phyloP scores from a whole-genome alignment of 2,113 vertebrate species.

The Fulica atra region DNA sequence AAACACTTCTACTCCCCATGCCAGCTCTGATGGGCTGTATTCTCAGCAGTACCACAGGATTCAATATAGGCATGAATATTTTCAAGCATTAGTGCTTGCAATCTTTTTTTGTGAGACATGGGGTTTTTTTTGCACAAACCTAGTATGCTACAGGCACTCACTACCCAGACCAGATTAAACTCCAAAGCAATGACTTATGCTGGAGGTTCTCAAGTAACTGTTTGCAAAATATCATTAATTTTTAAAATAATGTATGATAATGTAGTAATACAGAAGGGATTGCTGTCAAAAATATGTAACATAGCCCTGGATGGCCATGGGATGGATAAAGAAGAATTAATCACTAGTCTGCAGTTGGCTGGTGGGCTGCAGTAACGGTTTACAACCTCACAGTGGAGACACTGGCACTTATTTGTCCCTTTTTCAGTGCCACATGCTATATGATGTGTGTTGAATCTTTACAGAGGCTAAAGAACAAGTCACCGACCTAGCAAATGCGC shows the following conservation, averaged over 20 bases:
- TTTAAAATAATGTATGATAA: not conserved
- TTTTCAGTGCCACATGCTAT: not conserved
- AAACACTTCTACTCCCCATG: not conserved
- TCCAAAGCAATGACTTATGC: not conserved
- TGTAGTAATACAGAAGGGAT: not conserved
- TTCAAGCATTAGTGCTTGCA: not conserved
- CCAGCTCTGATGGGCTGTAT: not conserved
- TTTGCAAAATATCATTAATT: not conserved
- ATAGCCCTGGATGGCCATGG: not conserved
- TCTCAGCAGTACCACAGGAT: not conserved
- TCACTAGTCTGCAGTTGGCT: not conserved
- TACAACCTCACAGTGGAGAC: not conserved
- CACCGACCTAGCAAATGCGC: not conserved
- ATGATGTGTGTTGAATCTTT: not conserved
- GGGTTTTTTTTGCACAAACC: not conserved
- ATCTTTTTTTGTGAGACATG: not conserved
- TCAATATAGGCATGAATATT: not conserved
- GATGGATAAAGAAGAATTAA: not conserved
- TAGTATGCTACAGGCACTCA: not conserved
- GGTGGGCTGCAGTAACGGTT: not conserved
- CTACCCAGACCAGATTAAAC: not conserved
- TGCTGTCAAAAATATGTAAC: not conserved
- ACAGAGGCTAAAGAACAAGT: not conserved
- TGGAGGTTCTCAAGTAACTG: not conserved
- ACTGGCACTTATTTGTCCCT: not conserved